Evolutionary conservation across 2,888 invertebrate genomes (phyloP), one percentile per base, ranked within the genome.

Genomic region (Linnaemya tessellans): DNA sequence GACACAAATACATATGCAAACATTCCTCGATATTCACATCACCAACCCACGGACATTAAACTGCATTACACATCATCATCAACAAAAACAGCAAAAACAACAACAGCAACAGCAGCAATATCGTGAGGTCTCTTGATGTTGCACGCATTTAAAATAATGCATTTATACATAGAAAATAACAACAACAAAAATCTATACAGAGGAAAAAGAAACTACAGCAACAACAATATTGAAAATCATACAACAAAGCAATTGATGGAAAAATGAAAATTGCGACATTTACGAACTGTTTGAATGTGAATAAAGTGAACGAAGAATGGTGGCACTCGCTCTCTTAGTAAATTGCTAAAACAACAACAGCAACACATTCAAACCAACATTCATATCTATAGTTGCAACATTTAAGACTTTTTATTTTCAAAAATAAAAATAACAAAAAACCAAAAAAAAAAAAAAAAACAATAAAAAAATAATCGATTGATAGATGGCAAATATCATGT

Each of bases 191-290:
- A 68, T 43, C 30, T 30, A 30, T 30, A 30, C 30, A 30, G 30
- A 30, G 30, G 30, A 25, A 71, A 58, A 22, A 73, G 68, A 22
- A 74, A 43, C 18, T 30, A 54, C 49, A 62, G 9, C 18, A 74
- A 65, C 64, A 67, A 68, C 49, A 77, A 67, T 65, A 56, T n/a
- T n/a, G 58, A 67, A 58, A 74, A 51, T 49, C 73, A 20, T 80
- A 65, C 79, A 83, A 75, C 68, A 77, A 86, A 80, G 62, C 70
- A 78, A 75, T 78, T 73, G 84, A 80, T 77, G 71, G 71, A 80
- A 84, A 84, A 80, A 84, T 71, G 46, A 80, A 80, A 84, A 87
- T 84, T 87, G 84, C 81, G 74, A 85, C 70, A 81, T 70, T 35
- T 62, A 87, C 54, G 65, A 80, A 75, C 49, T 75, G 49, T 75